Percentiles rank a stretch among this genome's conserved stretches.
These are phyloP conservation scores for Caenorhabditis angaria DNA, from an alignment of 2,888 invertebrate species.

Conservation along the genomic window DNA sequence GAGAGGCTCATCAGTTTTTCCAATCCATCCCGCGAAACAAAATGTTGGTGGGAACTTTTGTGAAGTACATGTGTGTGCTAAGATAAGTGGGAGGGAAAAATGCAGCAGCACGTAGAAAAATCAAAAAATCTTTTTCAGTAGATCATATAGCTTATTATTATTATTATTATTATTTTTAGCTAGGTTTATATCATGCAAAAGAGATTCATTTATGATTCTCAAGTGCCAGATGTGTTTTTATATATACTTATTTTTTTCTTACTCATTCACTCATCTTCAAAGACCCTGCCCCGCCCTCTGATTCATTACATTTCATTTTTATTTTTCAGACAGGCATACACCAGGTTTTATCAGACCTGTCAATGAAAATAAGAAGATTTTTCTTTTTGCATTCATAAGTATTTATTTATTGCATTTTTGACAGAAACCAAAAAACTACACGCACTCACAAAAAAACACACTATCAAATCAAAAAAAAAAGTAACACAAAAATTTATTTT, in stretches of 20 bases:
- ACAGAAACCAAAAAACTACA: background rate
- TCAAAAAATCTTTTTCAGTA: too few species aligned
- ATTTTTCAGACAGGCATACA: background rate
- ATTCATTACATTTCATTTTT: constrained; percentile 3
- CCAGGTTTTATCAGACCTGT: background rate
- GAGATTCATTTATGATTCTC: background rate
- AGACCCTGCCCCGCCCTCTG: background rate
- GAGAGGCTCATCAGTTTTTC: background rate
- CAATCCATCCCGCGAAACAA: background rate
- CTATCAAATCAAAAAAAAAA: background rate
- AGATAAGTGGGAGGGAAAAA: constrained; percentile 4
- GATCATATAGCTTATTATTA: too few species aligned
- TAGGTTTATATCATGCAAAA: background rate
- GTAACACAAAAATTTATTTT: background rate
- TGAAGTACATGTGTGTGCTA: constrained; percentile 2
- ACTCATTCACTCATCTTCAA: background rate
- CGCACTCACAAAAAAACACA: background rate
- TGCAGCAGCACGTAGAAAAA: too few species aligned
- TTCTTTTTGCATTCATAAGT: too few species aligned
- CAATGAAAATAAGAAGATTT: background rate
- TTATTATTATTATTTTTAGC: background rate
- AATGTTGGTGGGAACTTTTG: constrained; percentile 1
- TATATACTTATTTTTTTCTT: background rate
- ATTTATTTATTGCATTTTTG: background rate
- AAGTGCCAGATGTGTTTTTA: constrained; percentile 1